These are phyloP conservation scores for Ceriagrion tenellum DNA, from an alignment of 2,888 invertebrate genomes.

Conservation along the genomic window DNA sequence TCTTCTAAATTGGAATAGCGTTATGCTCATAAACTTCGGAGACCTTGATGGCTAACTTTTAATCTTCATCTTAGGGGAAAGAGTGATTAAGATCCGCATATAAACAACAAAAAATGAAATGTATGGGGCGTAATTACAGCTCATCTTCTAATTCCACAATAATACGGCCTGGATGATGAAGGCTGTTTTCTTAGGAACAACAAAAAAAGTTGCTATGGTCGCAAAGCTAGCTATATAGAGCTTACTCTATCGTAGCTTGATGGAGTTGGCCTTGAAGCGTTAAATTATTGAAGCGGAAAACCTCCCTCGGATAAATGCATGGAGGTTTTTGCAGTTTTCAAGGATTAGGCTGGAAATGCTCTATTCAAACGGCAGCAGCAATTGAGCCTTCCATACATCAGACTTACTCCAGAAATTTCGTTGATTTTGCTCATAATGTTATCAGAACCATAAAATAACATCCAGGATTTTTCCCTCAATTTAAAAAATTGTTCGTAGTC, in stretches of 20 bases:
- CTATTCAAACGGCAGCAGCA: background rate
- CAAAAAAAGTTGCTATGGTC: background rate
- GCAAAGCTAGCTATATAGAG: background rate
- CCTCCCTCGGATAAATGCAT: background rate
- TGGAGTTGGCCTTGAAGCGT: constrained; percentile 28
- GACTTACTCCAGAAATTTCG: too few relatives aligned
- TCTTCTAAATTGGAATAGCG: background rate
- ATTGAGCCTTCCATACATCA: background rate
- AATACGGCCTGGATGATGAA: background rate
- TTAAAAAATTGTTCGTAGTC: too few relatives aligned
- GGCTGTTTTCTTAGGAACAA: background rate
- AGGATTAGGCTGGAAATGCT: background rate
- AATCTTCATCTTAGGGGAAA: background rate
- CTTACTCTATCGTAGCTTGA: background rate
- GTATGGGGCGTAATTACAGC: background rate
- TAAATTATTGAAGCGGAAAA: constrained; percentile 52
- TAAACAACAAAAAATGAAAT: background rate
- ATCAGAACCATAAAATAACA: too few relatives aligned
- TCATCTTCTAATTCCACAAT: background rate
- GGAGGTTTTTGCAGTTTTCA: constrained; percentile 19
- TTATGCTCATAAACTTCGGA: background rate
- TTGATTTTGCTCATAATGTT: too few relatives aligned
- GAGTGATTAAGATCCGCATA: background rate
- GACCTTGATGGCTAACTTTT: background rate
- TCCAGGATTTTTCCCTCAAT: too few relatives aligned